Evolutionary conservation across 2,797 vertebrate genomes (phyloP).

Genomic region (Leptoclinus maculatus): DNA sequence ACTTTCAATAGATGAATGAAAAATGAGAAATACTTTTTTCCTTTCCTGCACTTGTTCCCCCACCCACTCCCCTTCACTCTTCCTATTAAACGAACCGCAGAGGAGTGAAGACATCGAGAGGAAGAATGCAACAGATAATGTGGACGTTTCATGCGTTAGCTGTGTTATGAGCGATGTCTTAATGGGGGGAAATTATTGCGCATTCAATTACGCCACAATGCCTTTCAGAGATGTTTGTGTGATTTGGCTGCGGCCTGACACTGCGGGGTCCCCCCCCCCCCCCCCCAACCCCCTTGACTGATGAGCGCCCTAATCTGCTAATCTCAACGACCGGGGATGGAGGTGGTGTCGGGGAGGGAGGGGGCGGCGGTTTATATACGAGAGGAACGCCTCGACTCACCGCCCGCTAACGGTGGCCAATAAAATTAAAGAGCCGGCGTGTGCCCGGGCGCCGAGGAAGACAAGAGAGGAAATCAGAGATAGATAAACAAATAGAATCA

Average conservation of each 20-base stretch:
- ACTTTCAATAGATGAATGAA: constrained; percentile 72
- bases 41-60: constrained; percentile 14
- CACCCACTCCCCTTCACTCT: constrained; percentile 6
- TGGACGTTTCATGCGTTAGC: constrained; percentile 93
- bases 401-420: constrained; percentile 83
- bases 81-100: constrained; percentile 89
- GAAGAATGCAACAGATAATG: constrained; percentile 91
- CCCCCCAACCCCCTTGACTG: constrained; percentile 83
- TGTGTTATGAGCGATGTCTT: constrained; percentile 97
- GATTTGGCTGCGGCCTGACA: constrained; percentile 88
- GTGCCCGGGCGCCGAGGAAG: constrained; percentile 69
- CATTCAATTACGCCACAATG: constrained; percentile 97
- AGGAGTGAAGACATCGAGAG: constrained; percentile 89
- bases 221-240: constrained; percentile 95
- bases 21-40: constrained; percentile 66
- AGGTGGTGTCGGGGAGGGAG: constrained; percentile 58
- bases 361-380: constrained; percentile 80
- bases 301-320: constrained; percentile 99
- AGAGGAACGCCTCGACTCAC: constrained; percentile 75
- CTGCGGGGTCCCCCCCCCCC: constrained; percentile 73
- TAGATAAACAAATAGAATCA: constrained; percentile 89
- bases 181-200: constrained; percentile 96
- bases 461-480: constrained; percentile 81
- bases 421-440: constrained; percentile 83
- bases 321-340: constrained; percentile 82